These are phyloP conservation scores for Cichladusa arquata DNA, from an alignment of 2,113 vertebrate species.

Conservation along the genomic window DNA sequence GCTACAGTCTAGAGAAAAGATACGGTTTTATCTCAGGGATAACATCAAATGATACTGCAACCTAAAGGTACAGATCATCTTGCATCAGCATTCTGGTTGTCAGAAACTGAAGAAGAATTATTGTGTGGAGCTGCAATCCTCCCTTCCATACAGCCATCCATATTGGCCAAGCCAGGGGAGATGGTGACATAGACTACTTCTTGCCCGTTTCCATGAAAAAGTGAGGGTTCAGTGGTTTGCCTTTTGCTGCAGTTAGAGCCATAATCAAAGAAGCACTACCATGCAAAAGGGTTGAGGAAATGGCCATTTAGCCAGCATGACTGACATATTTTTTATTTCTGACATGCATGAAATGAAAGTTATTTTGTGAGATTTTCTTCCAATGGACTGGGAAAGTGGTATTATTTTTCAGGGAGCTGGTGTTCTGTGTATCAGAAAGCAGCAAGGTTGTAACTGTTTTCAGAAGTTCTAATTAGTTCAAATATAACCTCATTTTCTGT, in stretches of 20 bases:
- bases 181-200: background rate
- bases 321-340: background rate
- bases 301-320: fast-evolving
- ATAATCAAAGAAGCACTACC: background rate
- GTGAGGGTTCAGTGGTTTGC: background rate
- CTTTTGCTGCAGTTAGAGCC: background rate
- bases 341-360: background rate
- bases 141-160: background rate
- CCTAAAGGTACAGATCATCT: background rate
- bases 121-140: background rate
- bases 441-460: background rate
- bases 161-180: background rate
- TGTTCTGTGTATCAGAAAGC: background rate
- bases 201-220: background rate
- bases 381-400: background rate
- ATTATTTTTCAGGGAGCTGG: background rate
- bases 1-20: background rate
- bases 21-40: background rate
- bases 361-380: background rate
- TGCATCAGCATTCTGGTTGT: background rate
- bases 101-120: background rate
- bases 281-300: background rate
- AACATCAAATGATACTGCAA: background rate
- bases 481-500: background rate
- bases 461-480: background rate